These are phyloP conservation scores for Sebastes fasciatus DNA, from an alignment of 2,113 vertebrate genomes.

Conservation along the genomic window DNA sequence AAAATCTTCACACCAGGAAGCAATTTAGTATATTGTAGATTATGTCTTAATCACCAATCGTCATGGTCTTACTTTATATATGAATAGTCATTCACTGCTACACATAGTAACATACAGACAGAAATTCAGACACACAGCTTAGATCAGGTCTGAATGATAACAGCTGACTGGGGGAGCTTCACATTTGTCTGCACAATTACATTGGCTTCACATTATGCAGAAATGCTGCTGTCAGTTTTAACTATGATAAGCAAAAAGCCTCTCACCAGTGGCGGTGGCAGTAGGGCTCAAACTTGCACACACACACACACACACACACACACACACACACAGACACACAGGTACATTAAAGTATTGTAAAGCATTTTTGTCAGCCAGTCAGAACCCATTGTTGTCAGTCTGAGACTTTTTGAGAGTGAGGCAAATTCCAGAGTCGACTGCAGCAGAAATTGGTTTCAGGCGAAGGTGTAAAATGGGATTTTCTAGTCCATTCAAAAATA, in stretches of 20 bases:
- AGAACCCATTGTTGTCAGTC: constrained; percentile 53
- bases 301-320: constrained; percentile 30
- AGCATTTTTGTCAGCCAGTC: constrained; percentile 46
- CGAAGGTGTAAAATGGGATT: constrained; percentile 38
- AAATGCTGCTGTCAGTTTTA: constrained; percentile 49
- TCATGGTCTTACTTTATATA: background rate
- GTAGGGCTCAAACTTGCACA: constrained; percentile 9
- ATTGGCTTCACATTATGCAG: constrained; percentile 20
- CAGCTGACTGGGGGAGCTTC: constrained; percentile 36
- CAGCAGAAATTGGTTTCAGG: constrained; percentile 17
- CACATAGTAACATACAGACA: background rate
- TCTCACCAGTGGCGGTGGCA: constrained; percentile 16
- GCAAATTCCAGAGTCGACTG: constrained; percentile 35
- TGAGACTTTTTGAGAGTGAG: constrained; percentile 21
- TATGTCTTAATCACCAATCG: background rate
- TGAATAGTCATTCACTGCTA: constrained; percentile 13
- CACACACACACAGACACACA: constrained; percentile 18
- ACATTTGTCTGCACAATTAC: constrained; percentile 43
- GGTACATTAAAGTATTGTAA: constrained; percentile 16
- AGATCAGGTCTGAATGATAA: constrained; percentile 35
- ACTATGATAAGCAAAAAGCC: constrained; percentile 36
- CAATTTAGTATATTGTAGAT: background rate
- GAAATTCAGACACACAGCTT: constrained; percentile 6
- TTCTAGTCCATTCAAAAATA: constrained; percentile 8
- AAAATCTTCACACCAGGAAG: background rate